Base-by-base conservation (phyloP, 2,888 invertebrate genomes). In the Cremastinae sp. region DNA sequence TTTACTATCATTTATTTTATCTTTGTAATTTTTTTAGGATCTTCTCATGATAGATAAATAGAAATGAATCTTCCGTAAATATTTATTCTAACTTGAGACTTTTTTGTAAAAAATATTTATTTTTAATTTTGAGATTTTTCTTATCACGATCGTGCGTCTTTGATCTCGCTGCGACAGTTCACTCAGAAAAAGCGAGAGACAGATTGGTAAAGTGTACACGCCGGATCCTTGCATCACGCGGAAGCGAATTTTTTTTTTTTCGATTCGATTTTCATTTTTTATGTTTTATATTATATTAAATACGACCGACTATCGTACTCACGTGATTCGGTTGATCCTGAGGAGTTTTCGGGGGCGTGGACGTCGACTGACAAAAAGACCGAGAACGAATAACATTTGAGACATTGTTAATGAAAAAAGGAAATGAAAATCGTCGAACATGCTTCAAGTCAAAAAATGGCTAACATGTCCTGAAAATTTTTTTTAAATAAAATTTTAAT, bases 331-430 rank as follows among this genome's bases (percentile, higher is more conserved):
- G 80, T 62, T 82, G 76, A 53, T 88, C 87, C 86, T 85, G 84
- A 55, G 87, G 87, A 76, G 87, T 87, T 84, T 88, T 88, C 77
- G 87, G 85, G 35, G 86, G 83, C 76, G 86, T 85, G 68, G 85
- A 83, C 78, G 85, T 82, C 78, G 87, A 86, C 88, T 89, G 86
- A 73, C 41, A 61, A 28, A n/a, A 28, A 73, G 53, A 76, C 69
- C 76, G 69, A 76, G 73, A 78, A 78, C 81, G 85, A 87, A 87
- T 82, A 84, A 87, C 83, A 86, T 86, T 70, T 61, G 74, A 81
- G 82, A 81, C 74, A 82, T 85, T 86, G 87, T 86, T 86, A 83
- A 84, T 85, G 81, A 84, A 76, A 80, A 80, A 81, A 82, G 35
- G 45, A 51, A 58, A 22, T n/a, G n/a, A 5, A 70, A 70, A 18